These are phyloP conservation scores for Neotoxoptera formosana DNA, from an alignment of 1,140 invertebrate genomes.

Conservation along the genomic window DNA sequence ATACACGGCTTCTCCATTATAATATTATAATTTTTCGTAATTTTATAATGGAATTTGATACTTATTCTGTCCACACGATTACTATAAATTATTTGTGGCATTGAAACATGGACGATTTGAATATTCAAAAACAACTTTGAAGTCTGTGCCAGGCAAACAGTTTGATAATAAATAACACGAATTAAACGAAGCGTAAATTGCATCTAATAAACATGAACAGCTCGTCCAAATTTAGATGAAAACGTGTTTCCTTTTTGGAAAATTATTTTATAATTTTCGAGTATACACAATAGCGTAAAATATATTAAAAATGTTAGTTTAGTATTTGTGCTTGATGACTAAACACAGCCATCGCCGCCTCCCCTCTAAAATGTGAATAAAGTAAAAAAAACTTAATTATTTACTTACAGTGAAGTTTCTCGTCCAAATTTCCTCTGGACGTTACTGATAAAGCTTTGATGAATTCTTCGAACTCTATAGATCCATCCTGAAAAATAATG, in stretches of 20 bases:
- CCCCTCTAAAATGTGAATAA: no score
- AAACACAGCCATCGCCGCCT: neutral
- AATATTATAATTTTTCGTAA: neutral
- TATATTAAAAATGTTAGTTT: neutral
- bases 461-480: constrained; percentile 98
- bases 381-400: neutral
- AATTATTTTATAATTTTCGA: neutral
- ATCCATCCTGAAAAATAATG: constrained; percentile 80
- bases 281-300: neutral
- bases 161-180: neutral
- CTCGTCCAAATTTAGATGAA: neutral
- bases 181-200: neutral
- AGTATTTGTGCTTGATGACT: neutral
- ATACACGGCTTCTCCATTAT: neutral
- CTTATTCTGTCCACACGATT: neutral
- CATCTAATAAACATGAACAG: neutral
- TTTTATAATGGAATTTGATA: neutral
- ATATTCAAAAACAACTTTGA: constrained; percentile 18
- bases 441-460: constrained; percentile 94
- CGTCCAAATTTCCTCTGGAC: constrained; percentile 93
- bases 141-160: neutral
- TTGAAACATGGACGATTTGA: neutral
- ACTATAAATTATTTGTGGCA: neutral
- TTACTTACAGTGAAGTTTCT: constrained; percentile 95
- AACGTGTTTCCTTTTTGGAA: neutral